A percentile compares a stretch with the other conserved stretches of the same genome.
These are phyloP conservation scores for Exaiptasia diaphana DNA, from an alignment of 64 coral and sea anemone species.

Conservation along the genomic window DNA sequence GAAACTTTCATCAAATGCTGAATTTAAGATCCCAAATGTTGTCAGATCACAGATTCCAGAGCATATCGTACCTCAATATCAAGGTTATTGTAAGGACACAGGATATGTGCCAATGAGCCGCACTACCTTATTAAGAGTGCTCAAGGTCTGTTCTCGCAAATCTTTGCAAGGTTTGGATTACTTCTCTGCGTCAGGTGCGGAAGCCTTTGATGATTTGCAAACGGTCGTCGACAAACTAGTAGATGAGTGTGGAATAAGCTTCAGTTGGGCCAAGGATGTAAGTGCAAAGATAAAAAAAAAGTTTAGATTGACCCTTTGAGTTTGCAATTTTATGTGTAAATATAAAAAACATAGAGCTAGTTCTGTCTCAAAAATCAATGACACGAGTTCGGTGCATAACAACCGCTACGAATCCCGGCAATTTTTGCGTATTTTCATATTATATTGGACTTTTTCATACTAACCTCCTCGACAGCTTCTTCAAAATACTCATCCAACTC, in stretches of 20 bases:
- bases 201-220: slow-evolving; percentile 7
- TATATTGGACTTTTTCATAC: not conserved
- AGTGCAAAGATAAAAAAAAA: not conserved
- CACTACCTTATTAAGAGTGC: not conserved
- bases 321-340: too few relatives aligned
- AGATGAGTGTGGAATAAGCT: not conserved
- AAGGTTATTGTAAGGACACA: not conserved
- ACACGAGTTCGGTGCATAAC: not conserved
- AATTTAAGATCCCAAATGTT: slow-evolving; percentile 11
- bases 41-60: slow-evolving; percentile 29
- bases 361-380: not conserved
- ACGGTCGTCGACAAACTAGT: slow-evolving; percentile 1
- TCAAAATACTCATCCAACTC: slow-evolving; percentile 20
- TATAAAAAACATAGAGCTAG: not conserved
- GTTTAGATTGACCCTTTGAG: not conserved
- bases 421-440: not conserved
- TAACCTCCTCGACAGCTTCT: slow-evolving; percentile 8
- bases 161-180: slow-evolving; percentile 11
- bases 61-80: not conserved
- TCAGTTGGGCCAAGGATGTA: not conserved
- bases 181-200: not conserved
- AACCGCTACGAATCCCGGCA: too few relatives aligned
- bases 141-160: not conserved
- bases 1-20: not conserved
- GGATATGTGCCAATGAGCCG: not conserved